phyloP scores from a whole-genome alignment of 2,113 vertebrate species.

The Alligator mississippiensis region DNA sequence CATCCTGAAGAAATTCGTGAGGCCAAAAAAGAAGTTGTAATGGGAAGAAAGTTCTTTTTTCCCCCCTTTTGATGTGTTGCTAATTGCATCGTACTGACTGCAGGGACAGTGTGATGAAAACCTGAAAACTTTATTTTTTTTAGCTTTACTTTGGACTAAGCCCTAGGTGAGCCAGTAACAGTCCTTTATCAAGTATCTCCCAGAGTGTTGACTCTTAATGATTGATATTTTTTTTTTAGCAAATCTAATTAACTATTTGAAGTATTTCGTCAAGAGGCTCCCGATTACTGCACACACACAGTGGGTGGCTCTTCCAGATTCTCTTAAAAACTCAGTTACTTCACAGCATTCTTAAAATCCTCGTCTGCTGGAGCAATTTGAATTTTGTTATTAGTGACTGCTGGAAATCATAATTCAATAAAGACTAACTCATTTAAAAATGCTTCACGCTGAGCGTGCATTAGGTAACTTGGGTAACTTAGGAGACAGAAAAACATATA shows the following conservation, averaged over 20 bases:
- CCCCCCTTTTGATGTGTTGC: conserved; percentile 64
- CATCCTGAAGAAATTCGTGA: conserved; percentile 71
- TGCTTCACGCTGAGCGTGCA: conserved; percentile 88
- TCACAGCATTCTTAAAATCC: conserved; percentile 81
- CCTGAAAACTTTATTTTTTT: conserved; percentile 68
- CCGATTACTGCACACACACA: conserved; percentile 73
- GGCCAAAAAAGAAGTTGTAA: conserved; percentile 67
- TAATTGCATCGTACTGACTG: conserved; percentile 70
- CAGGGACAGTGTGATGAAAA: conserved; percentile 57
- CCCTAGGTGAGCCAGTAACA: conserved; percentile 64
- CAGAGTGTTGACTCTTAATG: conserved; percentile 70
- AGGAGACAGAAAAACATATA: conserved; percentile 75
- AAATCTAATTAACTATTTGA: conserved; percentile 85
- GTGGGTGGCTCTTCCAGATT: conserved; percentile 78
- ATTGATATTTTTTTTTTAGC: conserved; percentile 72
- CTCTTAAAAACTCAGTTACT: conserved; percentile 78
- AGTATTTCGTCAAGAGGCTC: conserved; percentile 79
- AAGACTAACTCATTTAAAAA: conserved; percentile 95
- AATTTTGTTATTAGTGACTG: conserved; percentile 96
- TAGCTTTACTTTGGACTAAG: conserved; percentile 65
- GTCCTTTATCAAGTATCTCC: conserved; percentile 68
- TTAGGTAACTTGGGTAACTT: conserved; percentile 83
- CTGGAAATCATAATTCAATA: conserved; percentile 95
- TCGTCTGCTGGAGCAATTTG: conserved; percentile 93
- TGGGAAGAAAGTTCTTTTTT: conserved; percentile 64